Conservation (phyloP, 2,888 invertebrate species). For the Pristionchus entomophagus region DNA sequence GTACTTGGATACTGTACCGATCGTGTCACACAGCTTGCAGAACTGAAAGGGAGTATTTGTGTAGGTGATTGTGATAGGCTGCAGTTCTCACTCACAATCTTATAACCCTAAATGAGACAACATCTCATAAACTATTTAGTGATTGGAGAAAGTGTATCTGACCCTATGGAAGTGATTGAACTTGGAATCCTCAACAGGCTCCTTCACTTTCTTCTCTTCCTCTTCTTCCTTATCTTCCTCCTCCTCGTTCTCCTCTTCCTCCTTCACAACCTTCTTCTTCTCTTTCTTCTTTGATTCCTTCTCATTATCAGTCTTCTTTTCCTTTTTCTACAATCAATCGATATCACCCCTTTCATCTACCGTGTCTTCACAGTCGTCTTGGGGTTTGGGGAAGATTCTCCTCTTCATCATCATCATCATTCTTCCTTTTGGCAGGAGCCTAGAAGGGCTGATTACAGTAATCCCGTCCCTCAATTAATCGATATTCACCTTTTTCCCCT, state of each 20-base stretch:
- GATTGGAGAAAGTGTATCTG: no score
- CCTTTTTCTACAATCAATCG: slow-evolving; percentile 49
- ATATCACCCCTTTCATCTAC: background rate
- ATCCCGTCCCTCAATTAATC: background rate
- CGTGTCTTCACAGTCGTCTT: background rate
- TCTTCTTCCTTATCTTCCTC: background rate
- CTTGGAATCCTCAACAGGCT: slow-evolving; percentile 53
- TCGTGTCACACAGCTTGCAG: slow-evolving; percentile 60
- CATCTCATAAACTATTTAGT: no score
- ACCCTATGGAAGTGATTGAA: slow-evolving; percentile 60
- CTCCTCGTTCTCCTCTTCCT: slow-evolving; percentile 28
- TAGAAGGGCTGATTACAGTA: background rate
- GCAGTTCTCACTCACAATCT: no score
- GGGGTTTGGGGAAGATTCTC: background rate
- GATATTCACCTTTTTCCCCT: background rate
- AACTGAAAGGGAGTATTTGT: slow-evolving; percentile 53
- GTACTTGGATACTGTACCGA: slow-evolving; percentile 54
- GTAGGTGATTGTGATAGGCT: no score
- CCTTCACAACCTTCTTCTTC: slow-evolving; percentile 24
- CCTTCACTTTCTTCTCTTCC: slow-evolving; percentile 36
- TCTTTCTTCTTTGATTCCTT: slow-evolving; percentile 38
- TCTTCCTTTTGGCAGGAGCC: slow-evolving; percentile 32
- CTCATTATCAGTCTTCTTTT: slow-evolving; percentile 10
- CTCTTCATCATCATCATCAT: background rate
- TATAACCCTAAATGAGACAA: no score